Conservation (phyloP, 2,797 vertebrate species). For the Halcyon badia region DNA sequence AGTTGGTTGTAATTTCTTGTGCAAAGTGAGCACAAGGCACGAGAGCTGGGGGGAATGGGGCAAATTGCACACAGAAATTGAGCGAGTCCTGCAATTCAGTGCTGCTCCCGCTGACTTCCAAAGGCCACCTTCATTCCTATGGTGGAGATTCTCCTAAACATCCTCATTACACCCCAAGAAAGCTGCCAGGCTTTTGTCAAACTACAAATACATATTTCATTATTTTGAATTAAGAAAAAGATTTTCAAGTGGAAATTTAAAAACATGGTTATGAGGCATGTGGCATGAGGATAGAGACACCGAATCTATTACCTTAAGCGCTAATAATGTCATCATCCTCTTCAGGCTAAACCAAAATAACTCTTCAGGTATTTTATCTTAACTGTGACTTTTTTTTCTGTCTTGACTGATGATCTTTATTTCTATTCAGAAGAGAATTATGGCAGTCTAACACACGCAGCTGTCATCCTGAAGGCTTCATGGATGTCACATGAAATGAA, state of each 20-base stretch:
- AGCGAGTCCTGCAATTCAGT: not conserved
- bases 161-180: not conserved
- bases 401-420: not conserved
- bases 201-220: not conserved
- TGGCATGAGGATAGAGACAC: not conserved
- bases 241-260: not conserved
- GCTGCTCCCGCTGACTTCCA: not conserved
- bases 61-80: not conserved
- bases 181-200: not conserved
- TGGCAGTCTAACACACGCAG: not conserved
- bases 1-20: not conserved
- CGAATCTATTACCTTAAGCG: not conserved
- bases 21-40: not conserved
- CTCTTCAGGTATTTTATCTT: not conserved
- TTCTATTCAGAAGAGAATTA: not conserved
- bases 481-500: not conserved
- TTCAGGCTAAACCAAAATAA: not conserved
- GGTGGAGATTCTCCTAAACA: not conserved
- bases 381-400: not conserved
- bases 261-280: not conserved
- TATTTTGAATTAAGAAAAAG: not conserved
- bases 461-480: not conserved
- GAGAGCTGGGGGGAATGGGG: rapidly evolving
- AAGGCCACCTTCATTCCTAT: not conserved
- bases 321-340: not conserved